Evolutionary conservation across 2,888 invertebrate species (phyloP), one percentile per base, ranked within the genome.

Genomic region (Agrochola litura): DNA sequence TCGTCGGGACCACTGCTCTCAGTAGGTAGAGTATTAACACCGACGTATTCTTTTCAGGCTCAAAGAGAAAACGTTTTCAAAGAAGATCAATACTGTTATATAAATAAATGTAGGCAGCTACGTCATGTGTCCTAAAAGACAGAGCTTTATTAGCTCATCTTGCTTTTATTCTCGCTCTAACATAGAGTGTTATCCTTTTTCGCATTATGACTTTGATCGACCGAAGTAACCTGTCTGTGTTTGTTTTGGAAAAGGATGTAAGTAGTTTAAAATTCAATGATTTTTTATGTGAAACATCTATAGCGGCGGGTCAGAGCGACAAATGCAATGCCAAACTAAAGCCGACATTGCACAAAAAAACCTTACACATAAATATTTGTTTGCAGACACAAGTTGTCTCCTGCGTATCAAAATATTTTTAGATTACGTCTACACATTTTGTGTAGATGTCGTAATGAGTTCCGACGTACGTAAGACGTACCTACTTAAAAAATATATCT

Each of bases 151-250:
- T 66, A 61, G 25, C 60, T 79, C 64, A 74, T 49, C 46, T 66
- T 22, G 52, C 6, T 46, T 56, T 75, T 67, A 65, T 56, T 61
- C 58, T 61, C 82, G 25, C 19, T 79, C 76, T 56, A 43, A 56
- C 76, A 56, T 79, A 25, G 41, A 66, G 25, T 61, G 41, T 30
- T 79, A 41, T 66, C 49, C n/a, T 66, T 75, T 63, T 61, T 56
- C 22, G n/a, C 61, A 67, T 49, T 63, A 49, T 74, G 61, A 46
- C 82, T 61, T 54, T 49, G 54, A 79, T 79, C 76, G 76, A 75
- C 12, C 41, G 54, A 19, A 10, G 46, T 25, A 49, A n/a, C 1
- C 16, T 56, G 37, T n/a, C 22, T 68, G 25, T 58, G n/a, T 56
- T 63, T 30, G 10, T 46, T 63, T 79, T 70, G 5, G 46, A 79